These are phyloP conservation scores for Lutraria lutraria DNA, from an alignment of 2,888 invertebrate genomes.

Conservation along the genomic window DNA sequence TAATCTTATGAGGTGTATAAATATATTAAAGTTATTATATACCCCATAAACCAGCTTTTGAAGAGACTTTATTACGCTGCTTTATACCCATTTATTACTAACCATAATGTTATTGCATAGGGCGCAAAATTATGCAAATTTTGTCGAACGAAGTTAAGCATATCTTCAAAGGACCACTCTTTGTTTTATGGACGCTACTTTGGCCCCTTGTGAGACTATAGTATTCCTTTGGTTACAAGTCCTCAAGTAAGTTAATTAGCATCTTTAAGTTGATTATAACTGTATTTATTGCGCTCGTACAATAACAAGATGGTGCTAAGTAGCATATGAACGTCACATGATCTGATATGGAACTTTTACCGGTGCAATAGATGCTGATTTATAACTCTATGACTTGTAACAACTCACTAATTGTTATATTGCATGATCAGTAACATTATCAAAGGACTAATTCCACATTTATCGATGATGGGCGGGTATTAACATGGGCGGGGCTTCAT, in stretches of 20 bases:
- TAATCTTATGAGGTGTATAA: conserved; percentile 28
- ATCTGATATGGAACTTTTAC: conserved; percentile 45
- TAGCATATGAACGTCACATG: conserved; percentile 41
- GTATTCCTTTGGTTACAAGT: not conserved
- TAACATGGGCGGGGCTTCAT: conserved; percentile 23
- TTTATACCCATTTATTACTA: conserved; percentile 1
- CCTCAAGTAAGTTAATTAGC: conserved; percentile 38
- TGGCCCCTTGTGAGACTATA: not conserved
- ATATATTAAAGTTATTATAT: conserved; percentile 36
- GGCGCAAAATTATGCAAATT: conserved; percentile 8
- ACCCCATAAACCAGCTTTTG: conserved; percentile 5
- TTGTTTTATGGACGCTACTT: conserved; percentile 28
- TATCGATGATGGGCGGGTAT: conserved; percentile 39
- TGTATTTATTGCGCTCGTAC: conserved; percentile 52
- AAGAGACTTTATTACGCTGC: not conserved
- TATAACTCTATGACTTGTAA: conserved; percentile 38
- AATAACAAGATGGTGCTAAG: conserved; percentile 62
- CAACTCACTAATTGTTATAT: conserved; percentile 56
- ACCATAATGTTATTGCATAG: conserved; percentile 1
- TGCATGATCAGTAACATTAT: conserved; percentile 52
- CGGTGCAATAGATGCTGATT: conserved; percentile 33
- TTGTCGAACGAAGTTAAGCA: not conserved
- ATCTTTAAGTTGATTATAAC: conserved; percentile 41
- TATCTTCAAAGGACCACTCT: conserved; percentile 14
- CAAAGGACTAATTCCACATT: conserved; percentile 44